A percentile compares a stretch with the other conserved stretches of the same genome.
These are phyloP conservation scores for Taphrorychus bicolor DNA, from an alignment of 2,888 invertebrate genomes.

Conservation along the genomic window DNA sequence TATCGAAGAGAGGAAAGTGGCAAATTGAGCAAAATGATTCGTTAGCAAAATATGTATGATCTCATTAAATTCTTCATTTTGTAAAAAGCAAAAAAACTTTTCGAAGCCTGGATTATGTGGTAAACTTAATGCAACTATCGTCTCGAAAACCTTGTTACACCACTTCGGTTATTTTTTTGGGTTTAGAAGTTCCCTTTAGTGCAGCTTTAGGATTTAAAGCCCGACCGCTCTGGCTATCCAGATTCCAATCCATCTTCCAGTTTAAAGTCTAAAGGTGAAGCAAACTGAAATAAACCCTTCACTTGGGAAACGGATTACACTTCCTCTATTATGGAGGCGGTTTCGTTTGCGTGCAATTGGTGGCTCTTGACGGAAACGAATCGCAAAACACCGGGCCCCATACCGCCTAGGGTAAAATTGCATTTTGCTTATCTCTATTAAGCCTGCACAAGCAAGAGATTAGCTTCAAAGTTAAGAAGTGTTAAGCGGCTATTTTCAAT, in stretches of 20 bases:
- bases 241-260: conserved; percentile 3
- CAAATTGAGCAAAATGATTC: too few species aligned
- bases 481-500: too few species aligned
- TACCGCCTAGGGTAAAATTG: background rate
- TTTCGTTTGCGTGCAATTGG: conserved; percentile 4
- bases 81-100: too few species aligned
- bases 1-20: too few species aligned
- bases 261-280: conserved; percentile 4
- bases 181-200: background rate
- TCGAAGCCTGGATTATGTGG: too few species aligned
- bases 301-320: conserved; percentile 3
- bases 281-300: conserved; percentile 1
- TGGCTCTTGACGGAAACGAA: conserved; percentile 4
- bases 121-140: too few species aligned
- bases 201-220: background rate
- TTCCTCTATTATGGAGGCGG: background rate
- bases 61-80: too few species aligned
- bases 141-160: too few species aligned
- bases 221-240: background rate
- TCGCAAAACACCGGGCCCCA: background rate
- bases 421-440: conserved; percentile 1
- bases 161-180: too few species aligned
- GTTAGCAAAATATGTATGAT: too few species aligned
- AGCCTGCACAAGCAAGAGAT: background rate
- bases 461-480: too few species aligned